Evolutionary conservation across 2,797 vertebrate species (phyloP).

Genomic region (Sebastes steindachneri): DNA sequence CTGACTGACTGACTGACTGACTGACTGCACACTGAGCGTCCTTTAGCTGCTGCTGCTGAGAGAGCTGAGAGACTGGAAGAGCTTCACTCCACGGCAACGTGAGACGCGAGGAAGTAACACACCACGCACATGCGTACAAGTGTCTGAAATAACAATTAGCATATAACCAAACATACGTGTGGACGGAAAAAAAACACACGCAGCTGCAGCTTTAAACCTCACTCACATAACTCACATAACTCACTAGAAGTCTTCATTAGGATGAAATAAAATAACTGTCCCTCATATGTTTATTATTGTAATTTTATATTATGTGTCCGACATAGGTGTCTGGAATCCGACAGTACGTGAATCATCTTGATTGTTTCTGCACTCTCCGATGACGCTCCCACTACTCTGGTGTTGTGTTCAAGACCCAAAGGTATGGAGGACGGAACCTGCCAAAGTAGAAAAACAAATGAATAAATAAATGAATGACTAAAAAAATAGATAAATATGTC

Average conservation of each 20-base stretch:
- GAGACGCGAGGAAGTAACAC: constrained; percentile 1
- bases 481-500: no score
- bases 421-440: not conserved
- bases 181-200: not conserved
- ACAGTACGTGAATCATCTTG: constrained; percentile 6
- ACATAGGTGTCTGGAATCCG: not conserved
- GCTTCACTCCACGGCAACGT: constrained; percentile 18
- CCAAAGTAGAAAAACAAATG: no score
- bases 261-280: not conserved
- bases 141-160: not conserved
- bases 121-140: constrained; percentile 51
- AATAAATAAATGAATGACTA: no score
- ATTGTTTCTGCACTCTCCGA: not conserved
- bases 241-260: fast-evolving
- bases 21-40: constrained; percentile 12
- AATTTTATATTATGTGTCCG: no score
- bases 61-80: not conserved
- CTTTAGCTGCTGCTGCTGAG: constrained; percentile 17
- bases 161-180: not conserved
- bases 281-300: not conserved
- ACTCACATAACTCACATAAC: not conserved
- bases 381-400: constrained; percentile 30
- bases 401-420: not conserved
- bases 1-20: not conserved
- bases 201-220: not conserved